Evolutionary conservation across 2,888 invertebrate genomes (phyloP).

Genomic region (Gymnoscelis rufifasciata): DNA sequence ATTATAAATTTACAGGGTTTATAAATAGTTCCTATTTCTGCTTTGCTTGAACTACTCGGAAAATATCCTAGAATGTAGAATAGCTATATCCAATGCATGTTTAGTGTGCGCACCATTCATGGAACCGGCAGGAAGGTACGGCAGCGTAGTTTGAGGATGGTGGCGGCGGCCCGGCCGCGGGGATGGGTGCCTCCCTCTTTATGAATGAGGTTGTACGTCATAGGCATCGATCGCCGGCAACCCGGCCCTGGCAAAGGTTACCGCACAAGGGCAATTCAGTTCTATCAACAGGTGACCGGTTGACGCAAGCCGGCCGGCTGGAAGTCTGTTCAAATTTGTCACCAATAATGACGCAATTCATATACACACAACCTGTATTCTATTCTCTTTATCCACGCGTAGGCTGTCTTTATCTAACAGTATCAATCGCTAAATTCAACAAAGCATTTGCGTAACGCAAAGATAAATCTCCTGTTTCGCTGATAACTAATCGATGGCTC

Average conservation of each 20-base stretch:
- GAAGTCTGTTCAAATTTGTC: conserved; percentile 47
- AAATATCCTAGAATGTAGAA: not conserved
- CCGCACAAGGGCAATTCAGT: conserved; percentile 62
- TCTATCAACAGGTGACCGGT: conserved; percentile 65
- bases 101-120: conserved; percentile 64
- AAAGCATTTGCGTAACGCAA: not conserved
- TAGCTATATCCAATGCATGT: conserved; percentile 23
- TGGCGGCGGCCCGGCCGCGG: conserved; percentile 22
- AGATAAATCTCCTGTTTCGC: not conserved
- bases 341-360: conserved; percentile 51
- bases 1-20: too few species aligned
- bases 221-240: conserved; percentile 57
- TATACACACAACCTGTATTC: conserved; percentile 22
- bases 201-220: conserved; percentile 78
- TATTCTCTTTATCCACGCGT: conserved; percentile 19
- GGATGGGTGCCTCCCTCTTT: conserved; percentile 55
- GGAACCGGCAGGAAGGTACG: conserved; percentile 40
- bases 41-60: too few species aligned
- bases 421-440: conserved; percentile 13
- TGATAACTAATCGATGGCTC: not conserved
- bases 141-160: conserved; percentile 40
- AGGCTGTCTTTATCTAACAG: conserved; percentile 23
- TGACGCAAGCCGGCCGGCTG: conserved; percentile 51
- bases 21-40: too few species aligned
- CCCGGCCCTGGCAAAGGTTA: conserved; percentile 55